Evolutionary conservation across 2,113 vertebrate genomes (phyloP).

Genomic region (Plotosus lineatus): DNA sequence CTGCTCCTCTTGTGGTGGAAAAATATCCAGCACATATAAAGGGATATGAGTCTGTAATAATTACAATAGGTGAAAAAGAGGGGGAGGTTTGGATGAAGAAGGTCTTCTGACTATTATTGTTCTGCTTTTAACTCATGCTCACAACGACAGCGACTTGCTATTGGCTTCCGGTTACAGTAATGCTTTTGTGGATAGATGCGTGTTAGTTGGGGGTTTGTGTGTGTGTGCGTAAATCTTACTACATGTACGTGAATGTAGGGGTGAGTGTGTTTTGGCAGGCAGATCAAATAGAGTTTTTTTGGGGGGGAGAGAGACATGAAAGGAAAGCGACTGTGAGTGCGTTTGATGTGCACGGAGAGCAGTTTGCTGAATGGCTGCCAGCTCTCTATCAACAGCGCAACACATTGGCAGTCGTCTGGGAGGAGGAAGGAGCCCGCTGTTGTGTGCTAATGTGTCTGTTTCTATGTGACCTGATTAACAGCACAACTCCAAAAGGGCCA

Average conservation of each 20-base stretch:
- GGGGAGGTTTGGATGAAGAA: not conserved
- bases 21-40: not conserved
- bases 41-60: not conserved
- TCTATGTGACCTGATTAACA: conserved; percentile 54
- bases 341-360: conserved; percentile 53
- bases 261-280: conserved; percentile 44
- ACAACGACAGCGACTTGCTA: not conserved
- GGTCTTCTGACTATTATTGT: not conserved
- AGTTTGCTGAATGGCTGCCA: conserved; percentile 53
- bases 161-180: not conserved
- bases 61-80: not conserved
- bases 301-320: conserved; percentile 48
- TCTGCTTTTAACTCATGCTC: not conserved
- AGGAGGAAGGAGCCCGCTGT: conserved; percentile 42
- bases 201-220: conserved; percentile 19
- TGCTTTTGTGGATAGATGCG: not conserved
- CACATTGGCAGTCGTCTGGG: conserved; percentile 55
- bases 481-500: conserved; percentile 37
- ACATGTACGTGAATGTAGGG: conserved; percentile 19
- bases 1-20: not conserved
- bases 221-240: conserved; percentile 21
- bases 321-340: conserved; percentile 44
- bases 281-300: conserved; percentile 55
- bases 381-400: conserved; percentile 53
- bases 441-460: conserved; percentile 52